These are phyloP conservation scores for Psilopogon haemacephalus DNA, from an alignment of 2,113 vertebrate species.

Conservation along the genomic window DNA sequence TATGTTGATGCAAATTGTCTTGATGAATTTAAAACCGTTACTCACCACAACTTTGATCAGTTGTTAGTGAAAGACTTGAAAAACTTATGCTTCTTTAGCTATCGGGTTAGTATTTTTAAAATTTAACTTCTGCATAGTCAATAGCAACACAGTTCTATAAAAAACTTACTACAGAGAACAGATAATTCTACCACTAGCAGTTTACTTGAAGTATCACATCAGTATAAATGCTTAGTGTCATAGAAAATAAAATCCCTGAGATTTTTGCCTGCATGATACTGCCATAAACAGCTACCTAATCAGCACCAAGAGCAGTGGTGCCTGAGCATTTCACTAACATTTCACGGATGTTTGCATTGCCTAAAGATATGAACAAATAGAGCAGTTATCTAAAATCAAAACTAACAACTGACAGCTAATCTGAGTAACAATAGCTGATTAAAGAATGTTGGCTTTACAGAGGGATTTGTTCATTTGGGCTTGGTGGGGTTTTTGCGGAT, in stretches of 20 bases:
- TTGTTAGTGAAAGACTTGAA: background rate
- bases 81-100: background rate
- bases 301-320: background rate
- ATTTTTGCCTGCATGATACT: background rate
- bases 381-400: background rate
- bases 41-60: background rate
- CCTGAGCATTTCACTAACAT: background rate
- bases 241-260: background rate
- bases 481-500: no score
- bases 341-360: background rate
- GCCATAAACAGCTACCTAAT: background rate
- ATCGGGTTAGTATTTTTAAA: background rate
- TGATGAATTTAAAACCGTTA: background rate
- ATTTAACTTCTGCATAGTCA: background rate
- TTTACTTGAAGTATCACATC: background rate
- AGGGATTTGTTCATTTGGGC: no score
- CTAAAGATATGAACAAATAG: background rate
- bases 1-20: background rate
- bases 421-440: background rate
- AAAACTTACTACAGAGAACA: background rate
- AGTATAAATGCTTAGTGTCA: background rate
- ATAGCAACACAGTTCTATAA: background rate
- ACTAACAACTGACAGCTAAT: background rate
- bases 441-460: background rate
- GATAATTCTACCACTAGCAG: background rate